These are phyloP conservation scores for Diorhabda sublineata DNA, from an alignment of 1,140 invertebrate species.

Conservation along the genomic window DNA sequence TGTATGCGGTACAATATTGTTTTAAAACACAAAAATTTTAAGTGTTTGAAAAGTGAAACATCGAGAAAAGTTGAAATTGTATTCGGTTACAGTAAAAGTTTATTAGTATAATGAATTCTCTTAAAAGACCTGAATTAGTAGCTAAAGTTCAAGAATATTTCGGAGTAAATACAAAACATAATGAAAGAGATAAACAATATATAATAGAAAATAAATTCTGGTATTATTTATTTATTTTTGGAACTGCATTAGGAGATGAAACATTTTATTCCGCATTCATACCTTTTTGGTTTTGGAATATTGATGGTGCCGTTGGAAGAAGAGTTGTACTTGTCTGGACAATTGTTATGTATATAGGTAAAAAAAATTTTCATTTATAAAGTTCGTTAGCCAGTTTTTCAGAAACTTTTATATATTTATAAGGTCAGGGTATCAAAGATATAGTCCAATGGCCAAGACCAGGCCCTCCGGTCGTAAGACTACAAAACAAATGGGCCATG, in stretches of 20 bases:
- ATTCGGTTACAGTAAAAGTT: no score
- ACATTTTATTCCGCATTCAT: slow-evolving; percentile 84
- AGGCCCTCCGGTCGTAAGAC: slow-evolving; percentile 71
- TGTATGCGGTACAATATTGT: not conserved
- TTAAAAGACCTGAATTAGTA: slow-evolving; percentile 66
- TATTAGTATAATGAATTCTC: slow-evolving; percentile 52
- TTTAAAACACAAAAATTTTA: no score
- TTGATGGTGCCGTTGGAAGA: slow-evolving; percentile 77
- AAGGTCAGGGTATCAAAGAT: slow-evolving; percentile 85
- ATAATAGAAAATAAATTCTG: slow-evolving; percentile 73
- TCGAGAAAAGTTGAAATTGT: no score
- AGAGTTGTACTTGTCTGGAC: slow-evolving; percentile 80
- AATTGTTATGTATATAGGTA: slow-evolving; percentile 80
- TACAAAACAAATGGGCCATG: slow-evolving; percentile 81
- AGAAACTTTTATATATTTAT: slow-evolving; percentile 19
- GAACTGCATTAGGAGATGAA: slow-evolving; percentile 82
- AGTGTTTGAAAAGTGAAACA: slow-evolving; percentile 3
- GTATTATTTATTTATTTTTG: slow-evolving; percentile 82
- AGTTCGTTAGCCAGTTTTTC: not conserved
- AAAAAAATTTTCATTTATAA: slow-evolving; percentile 35
- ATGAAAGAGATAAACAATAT: slow-evolving; percentile 47
- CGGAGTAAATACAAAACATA: slow-evolving; percentile 45
- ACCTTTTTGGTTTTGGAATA: slow-evolving; percentile 89
- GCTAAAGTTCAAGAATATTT: slow-evolving; percentile 69
- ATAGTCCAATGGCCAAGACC: slow-evolving; percentile 82